Conservation (phyloP, 2,888 invertebrate genomes). For the Trissonchulus latispiculum region DNA sequence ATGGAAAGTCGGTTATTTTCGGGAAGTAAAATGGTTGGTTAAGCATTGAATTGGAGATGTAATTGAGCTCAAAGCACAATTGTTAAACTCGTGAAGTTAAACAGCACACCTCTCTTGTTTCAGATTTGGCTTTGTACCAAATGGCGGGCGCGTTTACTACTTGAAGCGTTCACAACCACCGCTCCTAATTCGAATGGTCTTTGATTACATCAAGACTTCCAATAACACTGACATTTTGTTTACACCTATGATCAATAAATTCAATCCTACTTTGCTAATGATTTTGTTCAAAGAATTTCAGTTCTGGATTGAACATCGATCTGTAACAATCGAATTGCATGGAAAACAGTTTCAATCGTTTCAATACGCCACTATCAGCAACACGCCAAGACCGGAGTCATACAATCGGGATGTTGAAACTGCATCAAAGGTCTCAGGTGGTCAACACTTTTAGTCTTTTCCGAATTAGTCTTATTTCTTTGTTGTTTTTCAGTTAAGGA, state of each 20-base stretch:
- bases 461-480: no score
- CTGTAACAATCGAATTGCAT: background rate
- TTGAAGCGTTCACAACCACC: slow-evolving; percentile 47
- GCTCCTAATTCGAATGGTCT: slow-evolving; percentile 57
- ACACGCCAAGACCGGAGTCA: slow-evolving; percentile 77
- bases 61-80: no score
- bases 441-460: no score
- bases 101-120: no score
- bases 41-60: no score
- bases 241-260: slow-evolving; percentile 20
- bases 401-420: slow-evolving; percentile 53
- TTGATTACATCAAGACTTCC: slow-evolving; percentile 61
- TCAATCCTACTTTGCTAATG: slow-evolving; percentile 22
- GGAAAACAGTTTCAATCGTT: slow-evolving; percentile 2
- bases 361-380: slow-evolving; percentile 54
- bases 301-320: slow-evolving; percentile 50
- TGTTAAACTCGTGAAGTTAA: no score
- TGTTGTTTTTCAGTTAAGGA: no score
- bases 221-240: slow-evolving; percentile 50
- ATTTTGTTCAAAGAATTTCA: slow-evolving; percentile 42
- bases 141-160: slow-evolving; percentile 75
- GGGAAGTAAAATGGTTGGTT: no score
- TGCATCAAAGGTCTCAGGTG: no score
- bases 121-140: slow-evolving; percentile 55
- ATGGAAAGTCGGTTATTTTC: no score